Evolutionary conservation across 92 coral and sea anemone genomes (phyloP).

Genomic region (Bergia sp.): DNA sequence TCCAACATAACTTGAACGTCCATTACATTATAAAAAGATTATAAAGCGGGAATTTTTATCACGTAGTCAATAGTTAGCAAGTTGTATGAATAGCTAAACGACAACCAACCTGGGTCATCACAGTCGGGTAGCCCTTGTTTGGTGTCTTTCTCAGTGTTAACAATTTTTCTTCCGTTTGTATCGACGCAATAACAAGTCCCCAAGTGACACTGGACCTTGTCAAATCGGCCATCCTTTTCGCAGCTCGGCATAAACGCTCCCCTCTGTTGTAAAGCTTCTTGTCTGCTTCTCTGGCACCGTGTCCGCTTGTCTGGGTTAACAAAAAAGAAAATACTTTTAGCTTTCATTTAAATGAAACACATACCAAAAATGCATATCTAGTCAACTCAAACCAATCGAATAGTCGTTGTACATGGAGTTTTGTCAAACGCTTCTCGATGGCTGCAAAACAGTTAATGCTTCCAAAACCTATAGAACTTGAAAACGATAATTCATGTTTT

Average conservation of each 20-base stretch:
- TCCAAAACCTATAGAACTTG: too few species aligned
- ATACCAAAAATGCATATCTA: neutral
- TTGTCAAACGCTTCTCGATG: too few species aligned
- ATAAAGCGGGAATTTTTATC: neutral
- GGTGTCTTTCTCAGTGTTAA: constrained; percentile 56
- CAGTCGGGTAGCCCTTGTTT: constrained; percentile 69
- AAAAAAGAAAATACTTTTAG: neutral
- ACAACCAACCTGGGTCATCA: constrained; percentile 67
- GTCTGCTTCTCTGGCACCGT: constrained; percentile 24
- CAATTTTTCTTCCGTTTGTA: constrained; percentile 61
- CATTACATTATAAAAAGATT: too few species aligned
- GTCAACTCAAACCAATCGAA: neutral
- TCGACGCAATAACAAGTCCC: constrained; percentile 79
- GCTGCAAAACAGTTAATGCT: too few species aligned
- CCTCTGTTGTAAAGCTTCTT: neutral
- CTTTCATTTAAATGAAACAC: neutral
- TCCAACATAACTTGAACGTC: neutral
- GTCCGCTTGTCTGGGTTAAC: constrained; percentile 23
- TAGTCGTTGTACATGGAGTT: neutral
- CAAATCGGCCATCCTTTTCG: constrained; percentile 66
- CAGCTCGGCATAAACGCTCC: constrained; percentile 63
- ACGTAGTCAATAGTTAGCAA: too few species aligned
- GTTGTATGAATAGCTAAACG: neutral
- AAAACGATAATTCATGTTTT: too few species aligned
- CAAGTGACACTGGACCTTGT: constrained; percentile 73